Base-by-base conservation (phyloP, 2,113 vertebrate species). In the Zootoca vivipara region DNA sequence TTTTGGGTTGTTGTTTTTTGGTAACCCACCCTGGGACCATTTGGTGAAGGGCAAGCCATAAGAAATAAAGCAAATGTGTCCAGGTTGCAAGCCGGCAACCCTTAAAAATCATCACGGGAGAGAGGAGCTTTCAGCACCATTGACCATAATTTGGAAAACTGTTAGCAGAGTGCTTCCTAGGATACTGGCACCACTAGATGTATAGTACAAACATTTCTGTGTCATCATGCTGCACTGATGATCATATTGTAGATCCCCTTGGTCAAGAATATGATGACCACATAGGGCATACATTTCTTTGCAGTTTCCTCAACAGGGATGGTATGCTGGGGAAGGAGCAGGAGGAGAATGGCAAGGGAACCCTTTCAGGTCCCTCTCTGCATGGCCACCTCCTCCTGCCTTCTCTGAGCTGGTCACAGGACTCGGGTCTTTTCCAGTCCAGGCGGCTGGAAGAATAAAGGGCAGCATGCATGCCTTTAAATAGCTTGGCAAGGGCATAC, bases 381-480 rank as follows among this genome's bases (percentile, higher is more conserved):
- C 24, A 33, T 40, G 33, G 46, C 8, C 78, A n/a, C 52, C 26
- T 52, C 62, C 38, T 78, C 15, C 10, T 83, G 86, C 70, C 30
- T 84, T 56, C 40, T 52, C 20, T 0, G 3, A 62, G 82, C 83
- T 86, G 80, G 87, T n/a, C 0, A 0, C 15, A 72, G 40, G 67
- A 64, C 75, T 82, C 2, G 0, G 65, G 79, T 38, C 86, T 91
- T 82, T 88, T 90, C 56, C 89, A 94, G 82, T 89, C 80, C 64
- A 79, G 87, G 86, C 82, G 75, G 0, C 1, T 58, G 1, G 26
- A 75, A 64, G 13, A 86, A 87, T 89, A 93, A 95, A 95, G 94
- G 91, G 92, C 92, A 94, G 89, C 78, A 8, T 77, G 52, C 0
- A 58, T 86, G 82, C 92, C 93, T 96, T 93, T 94, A 95, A 95